Percentiles rank a stretch among this genome's conserved stretches.
Conservation (phyloP, 2,797 vertebrate genomes). For the Silurus aristotelis region DNA sequence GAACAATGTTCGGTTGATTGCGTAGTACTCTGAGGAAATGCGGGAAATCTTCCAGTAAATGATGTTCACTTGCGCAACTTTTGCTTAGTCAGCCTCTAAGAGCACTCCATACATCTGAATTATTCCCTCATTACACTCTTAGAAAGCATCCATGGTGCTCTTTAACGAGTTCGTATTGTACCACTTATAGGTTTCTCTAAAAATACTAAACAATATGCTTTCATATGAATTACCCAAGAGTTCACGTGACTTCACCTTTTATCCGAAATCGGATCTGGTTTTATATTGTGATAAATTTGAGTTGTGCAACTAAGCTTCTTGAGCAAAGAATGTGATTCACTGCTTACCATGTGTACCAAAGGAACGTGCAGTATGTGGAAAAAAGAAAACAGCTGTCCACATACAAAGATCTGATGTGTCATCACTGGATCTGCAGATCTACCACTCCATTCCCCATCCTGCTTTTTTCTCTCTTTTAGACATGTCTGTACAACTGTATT, state of each 20-base stretch:
- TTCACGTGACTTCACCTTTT: not conserved
- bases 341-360: conserved; percentile 21
- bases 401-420: conserved; percentile 46
- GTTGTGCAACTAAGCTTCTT: conserved; percentile 24
- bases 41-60: not conserved
- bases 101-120: not conserved
- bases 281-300: not conserved
- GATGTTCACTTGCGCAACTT: not conserved
- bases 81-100: conserved; percentile 5
- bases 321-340: conserved; percentile 36
- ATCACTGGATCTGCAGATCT: conserved; percentile 27
- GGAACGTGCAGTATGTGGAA: conserved; percentile 6
- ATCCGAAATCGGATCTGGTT: not conserved
- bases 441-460: not conserved
- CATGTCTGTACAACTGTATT: conserved; percentile 43
- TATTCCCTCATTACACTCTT: not conserved
- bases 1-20: not conserved
- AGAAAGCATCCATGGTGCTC: not conserved
- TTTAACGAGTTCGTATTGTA: not conserved
- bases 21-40: not conserved
- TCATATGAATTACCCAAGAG: not conserved
- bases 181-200: not conserved
- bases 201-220: not conserved
- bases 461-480: conserved; percentile 14
- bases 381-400: conserved; percentile 33